phyloP scores from a whole-genome alignment of 2,888 invertebrate genomes.

The Aphodius sticticus region DNA sequence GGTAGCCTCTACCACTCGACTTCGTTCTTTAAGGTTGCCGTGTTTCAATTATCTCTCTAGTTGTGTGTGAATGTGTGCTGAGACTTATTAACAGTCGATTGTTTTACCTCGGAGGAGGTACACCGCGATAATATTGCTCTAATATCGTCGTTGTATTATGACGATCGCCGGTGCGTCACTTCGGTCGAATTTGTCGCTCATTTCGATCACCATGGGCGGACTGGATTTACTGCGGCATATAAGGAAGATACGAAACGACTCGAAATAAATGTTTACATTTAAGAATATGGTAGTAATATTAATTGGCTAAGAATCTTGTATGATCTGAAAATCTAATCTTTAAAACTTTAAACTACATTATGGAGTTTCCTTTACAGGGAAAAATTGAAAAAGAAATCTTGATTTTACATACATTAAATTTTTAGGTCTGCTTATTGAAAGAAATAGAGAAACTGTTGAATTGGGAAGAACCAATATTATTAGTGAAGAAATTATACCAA shows the following conservation, averaged over 20 bases:
- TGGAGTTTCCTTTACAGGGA: too few relatives aligned
- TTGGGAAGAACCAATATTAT: too few relatives aligned
- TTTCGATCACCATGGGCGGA: neutral
- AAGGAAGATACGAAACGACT: conserved; percentile 9
- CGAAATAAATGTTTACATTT: neutral
- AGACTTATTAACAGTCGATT: neutral
- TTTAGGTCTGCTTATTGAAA: too few relatives aligned
- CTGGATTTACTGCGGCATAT: neutral
- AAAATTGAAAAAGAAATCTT: too few relatives aligned
- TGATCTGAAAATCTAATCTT: too few relatives aligned
- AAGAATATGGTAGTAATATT: too few relatives aligned
- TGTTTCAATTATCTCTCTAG: neutral
- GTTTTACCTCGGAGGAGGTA: neutral
- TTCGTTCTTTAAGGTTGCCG: conserved; percentile 14
- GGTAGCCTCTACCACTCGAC: neutral
- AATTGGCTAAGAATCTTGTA: too few relatives aligned
- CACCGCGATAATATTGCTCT: neutral
- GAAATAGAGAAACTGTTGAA: too few relatives aligned
- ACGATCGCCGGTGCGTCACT: neutral
- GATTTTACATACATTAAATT: too few relatives aligned
- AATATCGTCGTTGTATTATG: neutral
- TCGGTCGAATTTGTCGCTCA: neutral
- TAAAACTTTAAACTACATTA: too few relatives aligned
- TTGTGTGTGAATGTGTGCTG: neutral
- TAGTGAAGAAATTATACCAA: too few relatives aligned